Evolutionary conservation across 2,113 vertebrate genomes (phyloP).

Genomic region (Actinemys pallida): DNA sequence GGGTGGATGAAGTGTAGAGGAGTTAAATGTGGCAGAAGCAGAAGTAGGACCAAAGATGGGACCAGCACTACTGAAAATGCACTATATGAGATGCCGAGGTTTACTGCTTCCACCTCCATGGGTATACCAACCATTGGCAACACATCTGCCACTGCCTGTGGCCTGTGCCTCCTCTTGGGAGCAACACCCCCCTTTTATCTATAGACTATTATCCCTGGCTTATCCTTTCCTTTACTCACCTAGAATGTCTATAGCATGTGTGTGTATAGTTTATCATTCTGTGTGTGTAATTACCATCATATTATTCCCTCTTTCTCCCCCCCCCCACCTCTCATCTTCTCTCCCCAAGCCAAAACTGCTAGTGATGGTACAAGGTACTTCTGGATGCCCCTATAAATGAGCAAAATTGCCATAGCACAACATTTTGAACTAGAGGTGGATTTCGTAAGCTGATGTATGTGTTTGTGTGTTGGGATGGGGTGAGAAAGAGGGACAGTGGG

Average conservation of each 20-base stretch:
- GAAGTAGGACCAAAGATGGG: neutral
- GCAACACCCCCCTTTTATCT: neutral
- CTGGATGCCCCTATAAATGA: neutral
- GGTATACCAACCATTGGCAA: neutral
- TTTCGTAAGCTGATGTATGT: neutral
- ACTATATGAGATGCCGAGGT: neutral
- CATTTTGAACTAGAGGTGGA: neutral
- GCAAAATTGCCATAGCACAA: neutral
- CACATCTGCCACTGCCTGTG: neutral
- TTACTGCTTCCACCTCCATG: neutral
- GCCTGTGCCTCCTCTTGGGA: rapidly evolving
- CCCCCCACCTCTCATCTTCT: neutral
- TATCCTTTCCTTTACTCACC: neutral
- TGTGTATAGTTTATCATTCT: neutral
- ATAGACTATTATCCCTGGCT: neutral
- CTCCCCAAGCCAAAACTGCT: neutral
- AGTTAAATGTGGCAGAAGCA: neutral
- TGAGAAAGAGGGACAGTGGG: neutral
- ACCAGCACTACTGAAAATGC: neutral
- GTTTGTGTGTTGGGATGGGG: neutral
- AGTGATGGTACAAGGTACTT: neutral
- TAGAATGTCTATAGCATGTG: neutral
- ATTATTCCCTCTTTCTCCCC: neutral
- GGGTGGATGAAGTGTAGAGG: neutral
- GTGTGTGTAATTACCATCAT: neutral